These are phyloP conservation scores for Microctonus aethiopoides DNA, from an alignment of 2,888 invertebrate species.

Conservation along the genomic window DNA sequence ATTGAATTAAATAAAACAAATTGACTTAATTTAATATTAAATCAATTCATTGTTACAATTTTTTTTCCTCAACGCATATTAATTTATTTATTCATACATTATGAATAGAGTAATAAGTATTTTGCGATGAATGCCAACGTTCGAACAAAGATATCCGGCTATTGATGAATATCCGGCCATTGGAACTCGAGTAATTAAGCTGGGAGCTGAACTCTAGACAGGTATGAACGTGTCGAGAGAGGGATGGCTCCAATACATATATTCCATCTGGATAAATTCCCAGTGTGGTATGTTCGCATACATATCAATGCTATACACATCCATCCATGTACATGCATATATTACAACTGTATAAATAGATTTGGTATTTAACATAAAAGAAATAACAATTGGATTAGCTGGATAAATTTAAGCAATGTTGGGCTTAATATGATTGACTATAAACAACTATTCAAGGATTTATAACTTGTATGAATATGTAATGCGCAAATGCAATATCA, in stretches of 20 bases:
- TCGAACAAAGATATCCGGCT: conserved; percentile 29
- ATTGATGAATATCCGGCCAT: conserved; percentile 30
- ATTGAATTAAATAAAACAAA: not conserved
- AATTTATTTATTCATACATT: not conserved
- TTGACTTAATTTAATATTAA: too few relatives aligned
- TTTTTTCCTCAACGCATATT: not conserved
- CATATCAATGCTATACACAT: too few relatives aligned
- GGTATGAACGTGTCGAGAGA: conserved; percentile 10
- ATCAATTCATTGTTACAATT: too few relatives aligned
- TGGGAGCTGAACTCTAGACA: conserved; percentile 23
- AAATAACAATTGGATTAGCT: not conserved
- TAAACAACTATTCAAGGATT: conserved; percentile 29
- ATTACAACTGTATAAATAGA: not conserved
- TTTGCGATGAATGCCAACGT: conserved; percentile 12
- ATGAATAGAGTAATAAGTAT: not conserved
- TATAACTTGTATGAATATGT: conserved; percentile 37
- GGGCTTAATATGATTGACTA: conserved; percentile 22
- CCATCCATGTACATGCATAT: not conserved
- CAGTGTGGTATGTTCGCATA: conserved; percentile 16
- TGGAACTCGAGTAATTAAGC: conserved; percentile 40
- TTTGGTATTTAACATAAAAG: not conserved
- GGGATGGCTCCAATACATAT: conserved; percentile 24
- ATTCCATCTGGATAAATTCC: conserved; percentile 41
- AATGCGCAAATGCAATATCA: conserved; percentile 35
- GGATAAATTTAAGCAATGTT: conserved; percentile 11